Evolutionary conservation across 2,888 invertebrate genomes (phyloP), one percentile per base, ranked within the genome.

Genomic region (Cephus sareptanus): DNA sequence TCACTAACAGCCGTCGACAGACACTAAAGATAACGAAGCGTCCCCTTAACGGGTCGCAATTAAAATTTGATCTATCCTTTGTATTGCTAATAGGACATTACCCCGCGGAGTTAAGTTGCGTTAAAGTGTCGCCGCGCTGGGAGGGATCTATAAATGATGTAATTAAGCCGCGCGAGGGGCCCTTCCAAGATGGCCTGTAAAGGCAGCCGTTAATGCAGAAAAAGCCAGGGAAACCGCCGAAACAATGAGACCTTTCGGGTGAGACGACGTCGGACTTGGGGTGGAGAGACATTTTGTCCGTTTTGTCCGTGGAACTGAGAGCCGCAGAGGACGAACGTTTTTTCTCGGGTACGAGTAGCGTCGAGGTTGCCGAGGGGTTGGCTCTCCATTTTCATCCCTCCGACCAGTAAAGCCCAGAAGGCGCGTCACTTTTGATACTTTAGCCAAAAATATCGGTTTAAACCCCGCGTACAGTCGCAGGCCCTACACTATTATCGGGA

Each of bases 41-140:
- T 74, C 74, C 75, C 74, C 37, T 76, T 82, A 82, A 84, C 81
- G 80, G 80, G 79, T 83, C 68, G 83, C 84, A 85, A 86, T 88
- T 85, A 86, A 87, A 87, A 87, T 86, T 87, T 85, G 85, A 89
- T 87, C 87, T 85, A 84, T 84, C 87, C 86, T 88, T 89, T 88
- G 85, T 87, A 85, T 82, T 81, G 83, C 85, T 89, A 88, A 89
- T 87, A 87, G 88, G 85, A 86, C 85, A 86, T 87, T 88, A 86
- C 81, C 83, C 80, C 77, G 77, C 73, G 75, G 79, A 79, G 80
- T 81, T 79, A 76, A 78, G 80, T 81, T 79, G 81, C 83, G 83
- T 83, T 86, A 84, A 86, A 86, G 84, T 79, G 83, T 81, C 81
- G 80, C 81, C 80, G 78, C 77, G 79, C 56, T 23, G 83, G 76